A percentile compares a stretch with the other conserved stretches of the same genome.
Evolutionary conservation across 2,797 vertebrate species (phyloP).

Genomic region (Cheracebus regulus): DNA sequence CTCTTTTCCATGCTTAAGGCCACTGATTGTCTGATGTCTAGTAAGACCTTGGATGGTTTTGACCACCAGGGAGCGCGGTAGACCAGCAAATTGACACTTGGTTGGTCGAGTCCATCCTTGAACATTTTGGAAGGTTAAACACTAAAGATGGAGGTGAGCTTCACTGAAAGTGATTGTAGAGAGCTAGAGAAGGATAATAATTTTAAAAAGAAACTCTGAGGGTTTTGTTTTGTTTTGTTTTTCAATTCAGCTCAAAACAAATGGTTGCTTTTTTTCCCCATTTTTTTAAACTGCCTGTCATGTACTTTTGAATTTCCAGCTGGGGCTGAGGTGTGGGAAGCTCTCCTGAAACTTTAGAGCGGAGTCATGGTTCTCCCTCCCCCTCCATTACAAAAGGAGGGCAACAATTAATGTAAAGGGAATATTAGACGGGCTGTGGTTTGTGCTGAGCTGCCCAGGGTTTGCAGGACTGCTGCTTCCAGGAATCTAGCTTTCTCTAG

Average conservation of each 20-base stretch:
- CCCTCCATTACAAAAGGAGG: neutral
- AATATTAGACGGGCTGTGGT: neutral
- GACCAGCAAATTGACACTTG: neutral
- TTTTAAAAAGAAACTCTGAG: neutral
- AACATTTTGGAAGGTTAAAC: neutral
- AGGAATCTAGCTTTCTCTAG: neutral
- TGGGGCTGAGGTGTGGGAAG: neutral
- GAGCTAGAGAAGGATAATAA: neutral
- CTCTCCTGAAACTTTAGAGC: neutral
- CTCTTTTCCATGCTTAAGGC: neutral
- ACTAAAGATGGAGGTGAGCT: neutral
- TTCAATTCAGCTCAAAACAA: neutral
- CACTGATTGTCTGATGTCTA: neutral
- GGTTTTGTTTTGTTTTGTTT: too few relatives aligned
- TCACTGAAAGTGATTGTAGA: neutral
- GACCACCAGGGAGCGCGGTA: slow-evolving; percentile 79
- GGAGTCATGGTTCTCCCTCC: rapidly evolving
- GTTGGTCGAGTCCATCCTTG: rapidly evolving
- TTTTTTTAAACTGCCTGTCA: neutral
- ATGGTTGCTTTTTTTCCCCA: neutral
- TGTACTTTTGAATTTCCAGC: neutral
- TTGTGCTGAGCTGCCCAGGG: neutral
- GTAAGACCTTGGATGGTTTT: neutral
- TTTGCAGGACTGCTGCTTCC: too few relatives aligned
- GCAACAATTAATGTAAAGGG: neutral